These are phyloP conservation scores for Nomada lathburiana DNA, from an alignment of 2,888 invertebrate species.

Conservation along the genomic window DNA sequence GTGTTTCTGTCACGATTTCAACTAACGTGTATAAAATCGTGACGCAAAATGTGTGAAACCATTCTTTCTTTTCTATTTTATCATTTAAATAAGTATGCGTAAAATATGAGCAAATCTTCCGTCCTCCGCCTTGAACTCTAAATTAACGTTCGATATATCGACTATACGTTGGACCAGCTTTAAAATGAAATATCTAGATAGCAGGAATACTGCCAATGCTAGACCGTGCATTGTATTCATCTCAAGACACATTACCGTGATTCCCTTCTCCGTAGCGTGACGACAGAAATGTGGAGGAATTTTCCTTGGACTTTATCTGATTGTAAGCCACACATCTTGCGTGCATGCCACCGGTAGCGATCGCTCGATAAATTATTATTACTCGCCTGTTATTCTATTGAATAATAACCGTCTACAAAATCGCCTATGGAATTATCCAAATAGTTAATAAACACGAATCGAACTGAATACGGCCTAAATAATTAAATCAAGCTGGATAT, in stretches of 20 bases:
- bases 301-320: conserved; percentile 43
- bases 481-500: no score
- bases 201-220: conserved; percentile 18
- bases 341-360: conserved; percentile 52
- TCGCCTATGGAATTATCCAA: not conserved
- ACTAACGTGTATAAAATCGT: not conserved
- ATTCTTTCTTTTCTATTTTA: no score
- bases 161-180: not conserved
- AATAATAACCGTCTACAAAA: conserved; percentile 27
- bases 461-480: no score
- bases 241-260: conserved; percentile 29
- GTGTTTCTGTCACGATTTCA: not conserved
- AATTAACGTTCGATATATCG: conserved; percentile 19
- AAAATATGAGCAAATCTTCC: not conserved
- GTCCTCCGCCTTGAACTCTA: not conserved
- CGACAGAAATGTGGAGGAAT: conserved; percentile 44
- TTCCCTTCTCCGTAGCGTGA: conserved; percentile 42
- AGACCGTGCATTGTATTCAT: conserved; percentile 26
- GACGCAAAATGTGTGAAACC: no score
- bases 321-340: conserved; percentile 45
- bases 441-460: no score
- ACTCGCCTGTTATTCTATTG: conserved; percentile 13
- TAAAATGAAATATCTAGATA: conserved; percentile 2
- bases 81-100: no score
- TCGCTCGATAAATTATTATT: conserved; percentile 47